phyloP scores from a whole-genome alignment of 2,113 vertebrate species.

The Podarcis raffonei region DNA sequence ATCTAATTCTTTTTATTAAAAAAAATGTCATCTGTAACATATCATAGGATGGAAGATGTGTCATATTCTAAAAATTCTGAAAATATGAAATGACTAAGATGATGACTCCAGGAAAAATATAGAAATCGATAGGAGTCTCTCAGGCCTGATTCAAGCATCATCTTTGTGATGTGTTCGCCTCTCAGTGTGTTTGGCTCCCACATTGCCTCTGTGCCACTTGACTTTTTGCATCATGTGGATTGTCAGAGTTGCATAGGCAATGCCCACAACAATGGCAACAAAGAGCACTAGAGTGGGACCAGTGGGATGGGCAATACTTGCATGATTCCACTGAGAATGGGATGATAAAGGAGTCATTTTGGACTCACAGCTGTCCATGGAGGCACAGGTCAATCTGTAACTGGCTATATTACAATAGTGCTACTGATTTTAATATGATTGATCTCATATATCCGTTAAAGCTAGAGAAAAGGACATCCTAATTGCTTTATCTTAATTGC shows the following conservation, averaged over 20 bases:
- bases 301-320: background rate
- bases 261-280: background rate
- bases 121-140: background rate
- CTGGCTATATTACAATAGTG: background rate
- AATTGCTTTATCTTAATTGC: background rate
- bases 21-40: background rate
- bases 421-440: background rate
- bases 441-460: background rate
- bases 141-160: background rate
- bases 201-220: background rate
- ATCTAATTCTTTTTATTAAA: background rate
- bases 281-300: too few relatives aligned
- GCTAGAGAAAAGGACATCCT: background rate
- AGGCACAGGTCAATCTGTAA: background rate
- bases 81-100: background rate
- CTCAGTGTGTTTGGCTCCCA: too few relatives aligned
- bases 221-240: background rate
- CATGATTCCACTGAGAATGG: background rate
- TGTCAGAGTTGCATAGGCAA: background rate
- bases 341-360: background rate
- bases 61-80: background rate
- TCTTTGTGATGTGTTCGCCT: background rate
- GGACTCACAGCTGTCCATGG: too few relatives aligned
- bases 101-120: background rate
- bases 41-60: background rate